Evolutionary conservation across 2,797 vertebrate genomes (phyloP), one percentile per base, ranked within the genome.

Genomic region (Ceryle rudis): DNA sequence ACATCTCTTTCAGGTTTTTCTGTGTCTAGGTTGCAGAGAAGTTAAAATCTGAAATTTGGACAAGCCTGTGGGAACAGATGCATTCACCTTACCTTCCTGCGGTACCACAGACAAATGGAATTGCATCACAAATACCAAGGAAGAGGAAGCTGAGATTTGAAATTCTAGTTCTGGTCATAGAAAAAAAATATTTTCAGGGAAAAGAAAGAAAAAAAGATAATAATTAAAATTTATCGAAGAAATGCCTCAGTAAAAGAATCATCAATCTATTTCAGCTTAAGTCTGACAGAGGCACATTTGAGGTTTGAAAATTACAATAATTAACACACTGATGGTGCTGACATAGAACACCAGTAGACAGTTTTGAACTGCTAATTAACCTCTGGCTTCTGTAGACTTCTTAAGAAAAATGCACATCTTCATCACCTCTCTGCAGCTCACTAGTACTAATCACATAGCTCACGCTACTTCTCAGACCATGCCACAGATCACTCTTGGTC

Each of bases 361-460:
- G 42, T 73, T 92, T 89, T 93, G 18, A 96, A 75, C 35, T 91
- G 35, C 73, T 91, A 60, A 60, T 88, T 91, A 91, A 91, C 82
- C 62, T 91, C 57, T 85, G 31, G 22, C 69, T 94, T 74, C 62
- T 62, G 2, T 29, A 75, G 92, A 58, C 18, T 33, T 71, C 26
- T 58, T 88, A 41, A 61, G 79, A 81, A 52, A 90, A 87, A 61
- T 7, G 20, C 46, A 42, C 15, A 19, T 75, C 54, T 60, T 77
- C 46, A 31, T 69, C 41, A 39, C 42, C 55, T 70, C 88, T 90
- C 57, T 86, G 67, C 74, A 80, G 47, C 70, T 91, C 54, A 54
- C 15, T 15, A 80, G 16, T 73, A 58, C 57, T 35, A 75, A 28
- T 75, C 42, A 9, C 35, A 33, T n/a, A 33, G 16, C 57, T 81